phyloP scores from a whole-genome alignment of 2,888 invertebrate genomes.

The Agrotis segetum region DNA sequence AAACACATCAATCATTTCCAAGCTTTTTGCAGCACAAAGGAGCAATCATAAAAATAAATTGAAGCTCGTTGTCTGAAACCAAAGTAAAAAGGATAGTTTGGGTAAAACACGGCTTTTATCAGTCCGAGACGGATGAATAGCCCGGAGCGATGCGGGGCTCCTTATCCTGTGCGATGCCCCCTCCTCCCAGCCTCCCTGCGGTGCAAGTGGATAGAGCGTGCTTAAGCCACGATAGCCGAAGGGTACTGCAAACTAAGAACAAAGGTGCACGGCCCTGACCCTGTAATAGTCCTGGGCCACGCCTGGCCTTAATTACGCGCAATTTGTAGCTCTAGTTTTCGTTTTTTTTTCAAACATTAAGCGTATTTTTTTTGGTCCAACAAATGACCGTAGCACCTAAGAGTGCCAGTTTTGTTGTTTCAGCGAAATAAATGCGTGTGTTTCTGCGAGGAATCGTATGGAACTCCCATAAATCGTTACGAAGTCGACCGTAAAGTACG shows the following conservation, averaged over 20 bases:
- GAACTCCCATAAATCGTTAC: conserved; percentile 47
- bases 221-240: conserved; percentile 69
- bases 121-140: conserved; percentile 74
- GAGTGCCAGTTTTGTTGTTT: conserved; percentile 29
- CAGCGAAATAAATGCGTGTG: conserved; percentile 33
- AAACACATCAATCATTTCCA: conserved; percentile 75
- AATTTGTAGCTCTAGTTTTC: conserved; percentile 60
- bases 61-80: conserved; percentile 67
- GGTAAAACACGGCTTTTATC: conserved; percentile 77
- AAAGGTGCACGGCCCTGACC: conserved; percentile 72
- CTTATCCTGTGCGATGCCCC: conserved; percentile 62
- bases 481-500: conserved; percentile 47
- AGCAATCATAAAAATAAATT: conserved; percentile 75
- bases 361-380: conserved; percentile 35
- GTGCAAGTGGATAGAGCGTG: conserved; percentile 69
- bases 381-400: conserved; percentile 18
- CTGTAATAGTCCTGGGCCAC: conserved; percentile 61
- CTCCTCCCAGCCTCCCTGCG: conserved; percentile 49
- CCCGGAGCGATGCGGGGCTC: conserved; percentile 72
- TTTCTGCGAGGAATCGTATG: conserved; percentile 23
- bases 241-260: conserved; percentile 67
- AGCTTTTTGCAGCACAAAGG: conserved; percentile 61
- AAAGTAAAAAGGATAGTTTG: conserved; percentile 74
- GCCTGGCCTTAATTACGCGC: conserved; percentile 66
- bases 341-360: conserved; percentile 45